A percentile compares a stretch with the other conserved stretches of the same genome.
These are phyloP conservation scores for Corticium candelabrum DNA, from an alignment of 37 sponge, comb jelly and placozoan species.

Conservation along the genomic window DNA sequence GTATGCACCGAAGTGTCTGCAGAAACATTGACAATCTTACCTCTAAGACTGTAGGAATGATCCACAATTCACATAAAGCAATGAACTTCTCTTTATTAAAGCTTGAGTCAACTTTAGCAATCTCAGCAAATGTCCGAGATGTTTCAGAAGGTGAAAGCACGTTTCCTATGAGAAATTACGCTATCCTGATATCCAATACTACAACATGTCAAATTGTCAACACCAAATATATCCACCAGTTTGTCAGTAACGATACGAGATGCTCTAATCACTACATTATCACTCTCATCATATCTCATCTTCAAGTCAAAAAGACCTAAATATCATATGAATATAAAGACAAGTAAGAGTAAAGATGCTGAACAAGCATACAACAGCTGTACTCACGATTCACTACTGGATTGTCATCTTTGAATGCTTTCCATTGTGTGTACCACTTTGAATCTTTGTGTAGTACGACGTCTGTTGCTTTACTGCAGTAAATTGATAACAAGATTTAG, in stretches of 20 bases:
- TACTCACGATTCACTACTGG: constrained; percentile 59
- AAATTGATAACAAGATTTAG: not conserved
- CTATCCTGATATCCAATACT: not conserved
- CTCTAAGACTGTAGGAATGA: constrained; percentile 83
- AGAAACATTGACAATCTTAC: no score
- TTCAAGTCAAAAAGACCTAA: constrained; percentile 42
- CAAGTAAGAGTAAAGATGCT: not conserved
- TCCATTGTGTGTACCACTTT: constrained; percentile 53
- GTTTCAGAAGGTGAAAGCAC: constrained; percentile 61
- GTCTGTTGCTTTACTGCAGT: constrained; percentile 41
- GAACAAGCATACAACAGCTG: not conserved
- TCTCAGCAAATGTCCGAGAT: constrained; percentile 65
- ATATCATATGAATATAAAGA: not conserved
- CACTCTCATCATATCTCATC: constrained; percentile 89
- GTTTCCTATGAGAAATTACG: constrained; percentile 29
- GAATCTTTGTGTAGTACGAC: constrained; percentile 51
- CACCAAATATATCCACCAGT: constrained; percentile 42
- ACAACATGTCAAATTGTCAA: not conserved
- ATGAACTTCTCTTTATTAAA: constrained; percentile 67
- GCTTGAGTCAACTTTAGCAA: constrained; percentile 63
- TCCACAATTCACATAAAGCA: constrained; percentile 50
- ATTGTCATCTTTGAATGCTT: constrained; percentile 51
- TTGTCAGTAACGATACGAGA: constrained; percentile 66
- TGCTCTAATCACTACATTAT: constrained; percentile 69
- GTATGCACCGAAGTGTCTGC: no score